Evolutionary conservation across 2,113 vertebrate species (phyloP), one percentile per base, ranked within the genome.

Genomic region (Hemiprocne comata): DNA sequence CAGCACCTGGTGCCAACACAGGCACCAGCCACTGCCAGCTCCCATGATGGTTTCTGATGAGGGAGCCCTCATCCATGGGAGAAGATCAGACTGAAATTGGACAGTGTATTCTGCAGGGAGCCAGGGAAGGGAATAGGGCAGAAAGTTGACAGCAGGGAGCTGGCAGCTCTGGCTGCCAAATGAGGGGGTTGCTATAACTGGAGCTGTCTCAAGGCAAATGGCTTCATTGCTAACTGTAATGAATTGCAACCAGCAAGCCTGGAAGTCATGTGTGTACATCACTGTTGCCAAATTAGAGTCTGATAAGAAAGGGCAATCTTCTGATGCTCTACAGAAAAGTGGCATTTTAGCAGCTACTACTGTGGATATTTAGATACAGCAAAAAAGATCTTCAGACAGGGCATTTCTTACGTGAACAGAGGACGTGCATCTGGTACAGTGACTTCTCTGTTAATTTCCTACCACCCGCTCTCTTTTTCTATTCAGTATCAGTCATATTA

Each of bases 11-110:
- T 85, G 90, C 78, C 78, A 85, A 14, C 19, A 16, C 20, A 20
- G 48, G 54, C 48, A 24, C 21, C 29, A 51, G 34, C 9, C 69
- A 80, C 24, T 33, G 72, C 55, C 89, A 92, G 55, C n/a, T 51
- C 10, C 36, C 40, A 69, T 26, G 31, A 25, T 34, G 48, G 40
- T 29, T 62, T 91, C 64, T 74, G 73, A 18, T 55, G 8, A 60
- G 31, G 33, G 33, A 87, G 70, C 38, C 58, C 23, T 4, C 0
- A 0, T 25, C 33, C 44, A 6, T 3, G 0, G 1, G 11, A 57
- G 44, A 34, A 29, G 29, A 72, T 36, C 69, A 71, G 78, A 36
- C 31, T 65, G 90, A 77, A 85, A 70, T 0, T 64, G 65, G 42
- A 11, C 6, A 64, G 51, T 19, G 38, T 12, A 8, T 64, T 33